Conservation (phyloP, 2,888 invertebrate genomes). For the Polydrusus cervinus region DNA sequence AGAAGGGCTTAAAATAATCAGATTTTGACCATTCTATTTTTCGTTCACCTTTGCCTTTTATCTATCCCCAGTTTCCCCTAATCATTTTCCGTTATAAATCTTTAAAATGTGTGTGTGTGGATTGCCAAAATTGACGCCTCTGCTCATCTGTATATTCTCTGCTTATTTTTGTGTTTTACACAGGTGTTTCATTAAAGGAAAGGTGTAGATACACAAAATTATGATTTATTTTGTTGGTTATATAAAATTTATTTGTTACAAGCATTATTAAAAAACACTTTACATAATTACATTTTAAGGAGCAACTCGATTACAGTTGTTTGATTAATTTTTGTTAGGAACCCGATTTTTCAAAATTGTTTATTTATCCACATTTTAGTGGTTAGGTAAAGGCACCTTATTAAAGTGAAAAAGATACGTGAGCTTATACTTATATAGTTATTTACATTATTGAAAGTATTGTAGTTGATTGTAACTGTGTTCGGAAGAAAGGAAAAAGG, state of each 20-base stretch:
- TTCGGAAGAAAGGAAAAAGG: too few relatives aligned
- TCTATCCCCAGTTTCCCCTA: background rate
- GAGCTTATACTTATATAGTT: too few relatives aligned
- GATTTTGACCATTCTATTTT: too few relatives aligned
- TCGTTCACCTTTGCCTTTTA: too few relatives aligned
- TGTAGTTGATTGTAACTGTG: too few relatives aligned
- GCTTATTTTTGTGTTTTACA: constrained; percentile 23
- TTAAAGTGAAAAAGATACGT: too few relatives aligned
- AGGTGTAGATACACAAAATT: constrained; percentile 18
- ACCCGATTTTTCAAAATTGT: background rate
- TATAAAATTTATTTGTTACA: background rate
- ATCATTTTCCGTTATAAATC: constrained; percentile 14
- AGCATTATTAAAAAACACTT: background rate
- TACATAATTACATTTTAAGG: background rate
- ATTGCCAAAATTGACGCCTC: constrained; percentile 34
- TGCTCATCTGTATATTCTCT: background rate
- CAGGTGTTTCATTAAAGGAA: constrained; percentile 30
- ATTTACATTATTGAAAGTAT: too few relatives aligned
- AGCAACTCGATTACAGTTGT: background rate
- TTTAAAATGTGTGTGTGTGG: constrained; percentile 6
- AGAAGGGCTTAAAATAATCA: too few relatives aligned
- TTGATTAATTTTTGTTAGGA: background rate
- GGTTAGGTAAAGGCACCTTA: background rate
- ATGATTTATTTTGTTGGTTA: background rate
- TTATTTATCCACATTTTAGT: background rate